Base-by-base conservation (phyloP, 2,888 invertebrate genomes). In the Siphonodentalium dalli region DNA sequence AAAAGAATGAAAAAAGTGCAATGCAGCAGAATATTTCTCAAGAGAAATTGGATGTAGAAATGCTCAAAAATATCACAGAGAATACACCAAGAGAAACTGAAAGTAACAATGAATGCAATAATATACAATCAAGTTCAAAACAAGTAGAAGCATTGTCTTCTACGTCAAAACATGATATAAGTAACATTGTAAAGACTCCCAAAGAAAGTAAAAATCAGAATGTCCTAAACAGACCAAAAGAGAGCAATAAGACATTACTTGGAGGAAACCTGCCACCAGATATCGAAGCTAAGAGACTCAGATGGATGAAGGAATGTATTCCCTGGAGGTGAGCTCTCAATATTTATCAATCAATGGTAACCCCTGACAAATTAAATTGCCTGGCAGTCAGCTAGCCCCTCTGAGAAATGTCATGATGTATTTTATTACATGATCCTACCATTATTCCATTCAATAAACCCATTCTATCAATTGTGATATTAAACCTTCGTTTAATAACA, bases 261-360 rank as follows among this genome's bases (percentile, higher is more conserved):
- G 40, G 49, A 45, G 41, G 34, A 42, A 48, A 54, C 31, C 53
- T 74, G 21, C 66, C 70, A n/a, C 61, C 66, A 18, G 53, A 50
- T 11, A 41, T 74, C 21, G 74, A 78, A 42, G 44, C 59, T 9
- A 55, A 58, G 20, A 48, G 77, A 24, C 49, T 74, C 6, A 58
- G 46, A 2, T 78, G 77, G 71, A 77, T 78, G 37, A 68, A 75
- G 45, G 60, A 66, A 11, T 77, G 77, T 59, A 47, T 63, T 3
- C 71, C 76, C 1, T 78, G 78, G 78, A 77, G 77, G 78, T 78
- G 60, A 49, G 45, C 23, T 20, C 15, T 20, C 18, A 23, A 15
- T 9, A 24, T 15, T 15, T 7, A 13, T 33, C 8, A 21, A 15
- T 15, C 27, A 23, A 35, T n/a, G n/a, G 24, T 18, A 13, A 33